phyloP scores from a whole-genome alignment of 2,888 invertebrate genomes.

The Choreutis nemorana region DNA sequence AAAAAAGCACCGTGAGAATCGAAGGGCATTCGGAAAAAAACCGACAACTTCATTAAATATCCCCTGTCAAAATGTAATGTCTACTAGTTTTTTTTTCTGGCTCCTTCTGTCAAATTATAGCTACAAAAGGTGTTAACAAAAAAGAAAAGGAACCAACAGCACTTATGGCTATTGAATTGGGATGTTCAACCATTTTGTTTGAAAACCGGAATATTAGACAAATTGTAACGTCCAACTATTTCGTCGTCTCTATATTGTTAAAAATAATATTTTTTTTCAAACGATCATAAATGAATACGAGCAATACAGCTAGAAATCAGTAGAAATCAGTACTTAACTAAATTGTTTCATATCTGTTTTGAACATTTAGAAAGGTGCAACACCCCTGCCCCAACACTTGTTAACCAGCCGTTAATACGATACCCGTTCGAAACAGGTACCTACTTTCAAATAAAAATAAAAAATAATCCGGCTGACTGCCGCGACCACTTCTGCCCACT shows the following conservation, averaged over 20 bases:
- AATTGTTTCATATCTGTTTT: too few species aligned
- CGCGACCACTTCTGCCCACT: slow-evolving; percentile 28
- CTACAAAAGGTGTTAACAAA: slow-evolving; percentile 65
- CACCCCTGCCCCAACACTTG: slow-evolving; percentile 51
- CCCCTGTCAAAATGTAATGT: slow-evolving; percentile 63
- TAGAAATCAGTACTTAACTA: too few species aligned
- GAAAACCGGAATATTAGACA: too few species aligned
- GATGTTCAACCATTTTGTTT: slow-evolving; percentile 40
- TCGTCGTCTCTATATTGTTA: too few species aligned
- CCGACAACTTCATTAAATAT: slow-evolving; percentile 62
- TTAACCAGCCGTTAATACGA: slow-evolving; percentile 46
- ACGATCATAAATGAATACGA: too few species aligned
- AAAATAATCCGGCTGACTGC: slow-evolving; percentile 39
- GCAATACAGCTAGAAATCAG: too few species aligned
- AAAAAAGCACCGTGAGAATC: slow-evolving; percentile 48
- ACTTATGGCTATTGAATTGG: slow-evolving; percentile 26
- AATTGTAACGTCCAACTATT: too few species aligned
- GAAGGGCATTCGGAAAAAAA: slow-evolving; percentile 26
- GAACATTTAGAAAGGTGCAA: slow-evolving; percentile 31
- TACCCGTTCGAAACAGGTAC: slow-evolving; percentile 61
- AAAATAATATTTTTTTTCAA: too few species aligned
- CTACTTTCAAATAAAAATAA: slow-evolving; percentile 41
- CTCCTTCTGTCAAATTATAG: slow-evolving; percentile 64
- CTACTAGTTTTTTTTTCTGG: slow-evolving; percentile 58
- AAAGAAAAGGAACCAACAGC: slow-evolving; percentile 38